Evolutionary conservation across 2,888 invertebrate genomes (phyloP).

Genomic region (Poecilus cupreus): DNA sequence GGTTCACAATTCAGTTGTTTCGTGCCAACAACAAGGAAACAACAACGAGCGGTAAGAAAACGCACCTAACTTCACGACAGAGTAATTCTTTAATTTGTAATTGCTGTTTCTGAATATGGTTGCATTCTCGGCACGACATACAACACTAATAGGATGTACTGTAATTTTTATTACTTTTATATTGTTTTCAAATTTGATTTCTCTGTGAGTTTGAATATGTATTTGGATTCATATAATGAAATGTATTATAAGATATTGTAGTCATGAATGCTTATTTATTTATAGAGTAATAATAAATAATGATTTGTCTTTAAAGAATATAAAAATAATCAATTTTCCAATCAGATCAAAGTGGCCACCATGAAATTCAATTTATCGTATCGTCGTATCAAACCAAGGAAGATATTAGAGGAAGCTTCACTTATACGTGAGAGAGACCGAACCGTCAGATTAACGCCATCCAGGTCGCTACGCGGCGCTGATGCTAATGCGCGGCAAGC

Average conservation of each 20-base stretch:
- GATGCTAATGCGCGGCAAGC: too few relatives aligned
- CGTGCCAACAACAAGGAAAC: conserved; percentile 38
- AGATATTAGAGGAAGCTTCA: too few relatives aligned
- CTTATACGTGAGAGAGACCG: too few relatives aligned
- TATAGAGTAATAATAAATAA: not conserved
- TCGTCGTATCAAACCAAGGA: too few relatives aligned
- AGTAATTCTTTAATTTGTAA: conserved; percentile 53
- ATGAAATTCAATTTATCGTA: not conserved
- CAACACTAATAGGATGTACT: not conserved
- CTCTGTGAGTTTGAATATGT: too few relatives aligned
- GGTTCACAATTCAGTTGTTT: conserved; percentile 19
- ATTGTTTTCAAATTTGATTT: not conserved
- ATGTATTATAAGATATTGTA: too few relatives aligned
- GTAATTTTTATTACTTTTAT: conserved; percentile 27
- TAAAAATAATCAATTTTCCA: not conserved
- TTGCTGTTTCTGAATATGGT: conserved; percentile 20
- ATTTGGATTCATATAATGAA: too few relatives aligned
- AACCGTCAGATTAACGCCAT: too few relatives aligned
- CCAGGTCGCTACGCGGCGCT: too few relatives aligned
- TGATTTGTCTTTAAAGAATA: not conserved
- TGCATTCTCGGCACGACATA: conserved; percentile 17
- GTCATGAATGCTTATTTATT: too few relatives aligned
- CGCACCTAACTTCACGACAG: conserved; percentile 44
- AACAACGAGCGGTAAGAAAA: conserved; percentile 44
- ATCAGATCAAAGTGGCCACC: conserved; percentile 14